Evolutionary conservation across 1,140 invertebrate genomes (phyloP).

Genomic region (Drosophila biarmipes): DNA sequence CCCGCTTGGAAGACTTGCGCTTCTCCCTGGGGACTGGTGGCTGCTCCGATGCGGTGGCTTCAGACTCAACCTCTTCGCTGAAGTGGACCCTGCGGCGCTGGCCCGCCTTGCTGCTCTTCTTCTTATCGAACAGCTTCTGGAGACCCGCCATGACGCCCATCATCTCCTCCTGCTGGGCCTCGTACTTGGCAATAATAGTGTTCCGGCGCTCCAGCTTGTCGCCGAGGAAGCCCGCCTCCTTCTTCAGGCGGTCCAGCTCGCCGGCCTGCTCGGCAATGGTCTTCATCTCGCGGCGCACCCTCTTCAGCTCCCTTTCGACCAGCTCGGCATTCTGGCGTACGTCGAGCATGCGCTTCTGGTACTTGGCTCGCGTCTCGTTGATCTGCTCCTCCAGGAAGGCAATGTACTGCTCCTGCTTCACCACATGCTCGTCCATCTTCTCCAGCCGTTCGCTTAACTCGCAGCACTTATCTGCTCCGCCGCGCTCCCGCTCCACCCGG

Average conservation of each 20-base stretch:
- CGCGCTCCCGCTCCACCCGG: conserved; percentile 18
- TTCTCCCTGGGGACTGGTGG: background rate
- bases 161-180: conserved; percentile 33
- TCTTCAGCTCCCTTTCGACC: conserved; percentile 41
- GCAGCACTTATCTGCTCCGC: conserved; percentile 4
- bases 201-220: conserved; percentile 50
- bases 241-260: conserved; percentile 41
- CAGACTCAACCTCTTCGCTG: background rate
- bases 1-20: background rate
- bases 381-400: conserved; percentile 59
- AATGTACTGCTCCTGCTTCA: conserved; percentile 55
- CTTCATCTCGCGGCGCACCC: conserved; percentile 37
- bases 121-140: background rate
- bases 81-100: background rate
- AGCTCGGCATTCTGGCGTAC: conserved; percentile 38
- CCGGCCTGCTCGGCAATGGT: conserved; percentile 34
- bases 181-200: conserved; percentile 48
- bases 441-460: background rate
- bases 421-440: conserved; percentile 17
- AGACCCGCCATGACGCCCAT: conserved; percentile 24
- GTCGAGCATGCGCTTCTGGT: conserved; percentile 43
- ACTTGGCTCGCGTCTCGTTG: conserved; percentile 42
- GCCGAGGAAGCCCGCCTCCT: conserved; percentile 8
- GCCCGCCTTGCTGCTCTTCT: background rate
- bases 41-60: background rate